Percentiles rank a stretch among this genome's conserved stretches.
Evolutionary conservation across 2,113 vertebrate genomes (phyloP).

Genomic region (Thalassarche chlororhynchos): DNA sequence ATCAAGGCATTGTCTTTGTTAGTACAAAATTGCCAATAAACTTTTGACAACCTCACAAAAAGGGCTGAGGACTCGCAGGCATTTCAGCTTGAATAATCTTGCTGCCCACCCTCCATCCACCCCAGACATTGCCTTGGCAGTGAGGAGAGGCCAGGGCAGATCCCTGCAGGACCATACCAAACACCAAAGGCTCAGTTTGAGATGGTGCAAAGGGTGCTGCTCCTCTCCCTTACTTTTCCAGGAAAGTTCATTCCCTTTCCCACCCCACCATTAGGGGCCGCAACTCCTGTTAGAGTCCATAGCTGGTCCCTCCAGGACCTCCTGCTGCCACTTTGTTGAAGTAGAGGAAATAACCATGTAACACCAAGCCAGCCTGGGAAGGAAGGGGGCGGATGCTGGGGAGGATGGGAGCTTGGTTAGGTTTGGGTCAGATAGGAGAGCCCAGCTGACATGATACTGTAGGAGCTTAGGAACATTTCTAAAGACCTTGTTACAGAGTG

Average conservation of each 20-base stretch:
- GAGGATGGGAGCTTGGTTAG: background rate
- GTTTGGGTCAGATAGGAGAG: background rate
- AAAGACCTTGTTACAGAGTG: background rate
- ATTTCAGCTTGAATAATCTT: background rate
- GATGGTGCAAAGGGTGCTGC: background rate
- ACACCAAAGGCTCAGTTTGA: background rate
- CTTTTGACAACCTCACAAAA: background rate
- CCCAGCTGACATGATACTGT: background rate
- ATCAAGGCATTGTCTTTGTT: background rate
- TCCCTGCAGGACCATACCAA: background rate
- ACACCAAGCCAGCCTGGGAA: background rate
- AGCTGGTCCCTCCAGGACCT: background rate
- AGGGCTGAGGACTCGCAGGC: background rate
- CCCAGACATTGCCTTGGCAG: background rate
- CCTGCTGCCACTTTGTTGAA: background rate
- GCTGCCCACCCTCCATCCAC: background rate
- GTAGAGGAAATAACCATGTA: background rate
- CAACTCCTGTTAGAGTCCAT: background rate
- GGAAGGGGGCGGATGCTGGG: background rate
- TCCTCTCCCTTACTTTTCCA: background rate
- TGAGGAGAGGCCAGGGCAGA: background rate
- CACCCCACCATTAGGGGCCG: fast-evolving
- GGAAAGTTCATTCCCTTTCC: background rate
- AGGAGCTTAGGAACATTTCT: background rate
- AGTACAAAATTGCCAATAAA: background rate